Base-by-base conservation (phyloP, 2,113 vertebrate genomes). In the Leucopsar rothschildi region DNA sequence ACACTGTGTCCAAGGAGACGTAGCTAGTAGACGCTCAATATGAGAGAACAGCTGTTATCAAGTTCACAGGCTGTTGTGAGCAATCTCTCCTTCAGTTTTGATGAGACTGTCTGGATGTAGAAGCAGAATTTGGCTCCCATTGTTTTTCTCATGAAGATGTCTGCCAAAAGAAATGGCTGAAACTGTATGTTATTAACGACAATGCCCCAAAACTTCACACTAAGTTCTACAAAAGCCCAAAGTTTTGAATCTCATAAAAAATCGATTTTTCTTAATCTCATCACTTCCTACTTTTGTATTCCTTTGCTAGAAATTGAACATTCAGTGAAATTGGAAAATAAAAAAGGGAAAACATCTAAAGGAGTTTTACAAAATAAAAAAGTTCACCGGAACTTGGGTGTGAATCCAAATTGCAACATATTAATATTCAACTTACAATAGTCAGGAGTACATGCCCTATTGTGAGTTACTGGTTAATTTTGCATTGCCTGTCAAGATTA, bases 1-100 rank as follows among this genome's bases (percentile, higher is more conserved):
- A 24, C 19, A 14, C 3, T 29, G 24, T 12, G 31, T 29, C 8
- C 10, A 27, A 25, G 10, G 19, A 66, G 3, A 47, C 1, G 1
- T 2, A 44, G 18, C 5, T 73, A 31, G 6, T 0, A 0, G 15
- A 7, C 15, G 9, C 7, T 40, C 1, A 3, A 0, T 77, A 10
- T 33, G 47, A 85, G 11, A 80, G 5, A 17, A 14, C 6, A 84
- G 16, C 7, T 70, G 19, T 28, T 44, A 22, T 2, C 27, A 59
- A 59, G 47, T 37, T 39, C 37, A 33, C 11, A 64, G 5, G 6
- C 11, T 70, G 9, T 24, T 35, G 4, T 1, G 3, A 23, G n/a
- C 35, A 66, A 10, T 42, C 44, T 18, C 7, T 66, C 6, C 9
- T 35, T 52, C 29, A 4, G 2, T 33, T 85, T 60, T 79, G n/a